A percentile compares a stretch with the other conserved stretches of the same genome.
These are phyloP conservation scores for Neoascia interrupta DNA, from an alignment of 2,888 invertebrate species.

Conservation along the genomic window DNA sequence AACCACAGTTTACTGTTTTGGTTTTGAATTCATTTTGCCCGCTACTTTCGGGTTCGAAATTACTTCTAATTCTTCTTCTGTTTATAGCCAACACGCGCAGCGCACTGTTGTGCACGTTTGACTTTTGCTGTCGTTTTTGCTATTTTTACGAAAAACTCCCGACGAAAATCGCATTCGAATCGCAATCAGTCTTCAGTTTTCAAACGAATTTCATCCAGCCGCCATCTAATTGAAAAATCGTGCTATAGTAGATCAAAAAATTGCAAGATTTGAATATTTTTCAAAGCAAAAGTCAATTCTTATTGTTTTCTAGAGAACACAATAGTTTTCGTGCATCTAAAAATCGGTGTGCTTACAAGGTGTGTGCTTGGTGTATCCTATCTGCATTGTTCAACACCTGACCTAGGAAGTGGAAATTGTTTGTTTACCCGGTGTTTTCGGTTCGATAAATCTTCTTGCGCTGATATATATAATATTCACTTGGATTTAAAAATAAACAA, in stretches of 20 bases:
- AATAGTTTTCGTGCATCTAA: background rate
- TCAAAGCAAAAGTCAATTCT: background rate
- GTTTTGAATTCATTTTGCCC: conserved; percentile 42
- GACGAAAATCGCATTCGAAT: conserved; percentile 30
- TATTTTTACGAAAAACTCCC: conserved; percentile 60
- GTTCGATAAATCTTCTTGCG: background rate
- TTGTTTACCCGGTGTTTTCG: conserved; percentile 46
- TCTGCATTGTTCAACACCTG: background rate
- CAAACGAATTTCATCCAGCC: conserved; percentile 59
- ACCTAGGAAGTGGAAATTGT: conserved; percentile 33
- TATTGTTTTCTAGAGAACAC: background rate
- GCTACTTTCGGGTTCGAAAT: conserved; percentile 22
- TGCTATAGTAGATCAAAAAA: conserved; percentile 4
- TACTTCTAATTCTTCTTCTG: conserved; percentile 24
- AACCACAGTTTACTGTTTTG: conserved; percentile 45
- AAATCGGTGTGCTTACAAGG: background rate
- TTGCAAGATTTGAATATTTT: conserved; percentile 13
- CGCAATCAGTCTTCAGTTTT: conserved; percentile 58
- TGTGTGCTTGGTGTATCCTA: background rate
- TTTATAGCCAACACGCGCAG: background rate
- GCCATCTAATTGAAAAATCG: conserved; percentile 6
- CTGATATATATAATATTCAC: background rate
- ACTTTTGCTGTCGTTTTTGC: conserved; percentile 36
- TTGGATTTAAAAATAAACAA: conserved; percentile 24
- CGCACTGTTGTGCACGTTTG: conserved; percentile 14